Conservation (phyloP, 37 sponge, comb jelly and placozoan species). For the Aphrocallistes beatrix region DNA sequence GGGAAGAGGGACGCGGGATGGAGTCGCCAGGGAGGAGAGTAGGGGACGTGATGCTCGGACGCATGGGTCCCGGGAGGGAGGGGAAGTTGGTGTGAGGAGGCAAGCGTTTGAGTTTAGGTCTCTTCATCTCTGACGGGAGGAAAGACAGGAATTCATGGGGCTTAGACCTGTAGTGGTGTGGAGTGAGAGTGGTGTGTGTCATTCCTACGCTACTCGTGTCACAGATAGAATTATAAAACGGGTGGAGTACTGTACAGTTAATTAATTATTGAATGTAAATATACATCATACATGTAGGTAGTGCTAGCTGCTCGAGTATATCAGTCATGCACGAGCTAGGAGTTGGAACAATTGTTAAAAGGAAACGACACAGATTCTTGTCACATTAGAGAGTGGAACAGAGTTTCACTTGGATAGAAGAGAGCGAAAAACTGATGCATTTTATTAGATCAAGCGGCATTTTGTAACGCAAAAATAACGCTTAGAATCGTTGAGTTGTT, state of each 20-base stretch:
- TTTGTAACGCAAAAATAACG: no score
- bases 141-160: not conserved
- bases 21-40: not conserved
- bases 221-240: not conserved
- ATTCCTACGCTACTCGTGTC: not conserved
- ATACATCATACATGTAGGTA: not conserved
- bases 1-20: no score
- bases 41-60: not conserved
- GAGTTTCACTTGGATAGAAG: no score
- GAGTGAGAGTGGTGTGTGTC: not conserved
- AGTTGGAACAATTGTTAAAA: no score
- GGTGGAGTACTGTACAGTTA: not conserved
- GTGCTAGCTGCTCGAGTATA: not conserved
- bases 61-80: not conserved
- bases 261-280: not conserved
- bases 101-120: not conserved
- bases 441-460: no score
- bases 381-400: no score
- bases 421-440: no score
- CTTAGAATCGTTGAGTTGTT: no score
- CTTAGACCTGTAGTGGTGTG: not conserved
- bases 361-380: no score
- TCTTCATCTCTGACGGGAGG: conserved; percentile 3
- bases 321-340: not conserved
- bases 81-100: not conserved